A percentile compares a stretch with the other conserved stretches of the same genome.
These are phyloP conservation scores for Montifringilla adamsi DNA, from an alignment of 2,113 vertebrate genomes.

Conservation along the genomic window DNA sequence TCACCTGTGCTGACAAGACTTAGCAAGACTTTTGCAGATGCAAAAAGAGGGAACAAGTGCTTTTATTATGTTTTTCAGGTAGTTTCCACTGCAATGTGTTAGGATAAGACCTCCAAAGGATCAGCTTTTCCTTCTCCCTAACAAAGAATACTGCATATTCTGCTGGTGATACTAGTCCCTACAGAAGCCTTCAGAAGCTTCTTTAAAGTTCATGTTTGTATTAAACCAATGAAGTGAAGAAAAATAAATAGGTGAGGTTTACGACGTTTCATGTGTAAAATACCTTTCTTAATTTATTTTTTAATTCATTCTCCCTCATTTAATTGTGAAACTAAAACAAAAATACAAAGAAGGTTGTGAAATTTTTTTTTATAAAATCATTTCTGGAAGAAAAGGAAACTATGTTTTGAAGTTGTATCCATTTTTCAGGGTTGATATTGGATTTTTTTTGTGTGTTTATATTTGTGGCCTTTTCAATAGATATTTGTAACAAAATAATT, in stretches of 20 bases:
- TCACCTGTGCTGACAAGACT: background rate
- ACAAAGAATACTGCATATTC: background rate
- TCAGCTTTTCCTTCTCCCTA: background rate
- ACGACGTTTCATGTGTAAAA: background rate
- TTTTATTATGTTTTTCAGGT: background rate
- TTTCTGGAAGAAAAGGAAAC: background rate
- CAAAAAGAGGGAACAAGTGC: background rate
- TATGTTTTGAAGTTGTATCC: background rate
- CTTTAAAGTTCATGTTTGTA: background rate
- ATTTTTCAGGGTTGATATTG: background rate
- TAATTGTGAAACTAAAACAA: background rate
- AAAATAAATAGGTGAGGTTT: background rate
- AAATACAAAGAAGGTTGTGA: background rate
- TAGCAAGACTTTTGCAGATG: too few species aligned
- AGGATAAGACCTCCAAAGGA: background rate
- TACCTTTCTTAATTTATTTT: background rate
- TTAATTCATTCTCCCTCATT: background rate
- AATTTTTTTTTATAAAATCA: background rate
- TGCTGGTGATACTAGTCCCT: background rate
- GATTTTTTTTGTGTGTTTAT: rapidly evolving
- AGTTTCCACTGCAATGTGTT: background rate
- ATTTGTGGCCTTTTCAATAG: background rate
- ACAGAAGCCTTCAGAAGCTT: background rate
- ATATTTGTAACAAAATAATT: background rate
- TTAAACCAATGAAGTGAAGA: background rate